Evolutionary conservation across 2,113 vertebrate species (phyloP).

Genomic region (Sardina pilchardus): DNA sequence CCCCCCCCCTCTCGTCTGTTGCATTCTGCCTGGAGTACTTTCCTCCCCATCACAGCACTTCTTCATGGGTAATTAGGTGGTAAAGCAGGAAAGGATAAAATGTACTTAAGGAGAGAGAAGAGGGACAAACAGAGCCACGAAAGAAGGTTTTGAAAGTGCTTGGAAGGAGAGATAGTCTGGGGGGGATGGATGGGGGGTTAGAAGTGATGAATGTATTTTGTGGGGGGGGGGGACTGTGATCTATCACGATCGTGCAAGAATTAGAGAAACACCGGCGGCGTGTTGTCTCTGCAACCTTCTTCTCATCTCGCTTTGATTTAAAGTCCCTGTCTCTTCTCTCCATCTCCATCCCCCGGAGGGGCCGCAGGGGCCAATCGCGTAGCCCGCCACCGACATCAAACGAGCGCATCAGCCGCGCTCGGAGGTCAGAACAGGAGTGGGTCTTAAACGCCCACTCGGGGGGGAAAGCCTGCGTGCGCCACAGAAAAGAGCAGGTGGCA

Average conservation of each 20-base stretch:
- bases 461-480: background rate
- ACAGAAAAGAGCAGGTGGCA: background rate
- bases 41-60: background rate
- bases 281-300: background rate
- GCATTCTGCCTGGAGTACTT: background rate
- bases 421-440: background rate
- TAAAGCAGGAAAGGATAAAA: background rate
- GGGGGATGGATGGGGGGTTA: background rate
- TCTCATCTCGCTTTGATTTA: conserved; percentile 6
- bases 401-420: background rate
- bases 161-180: background rate
- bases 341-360: background rate
- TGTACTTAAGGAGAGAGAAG: background rate
- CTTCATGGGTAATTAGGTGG: background rate
- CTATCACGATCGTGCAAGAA: background rate
- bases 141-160: background rate
- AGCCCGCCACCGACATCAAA: background rate
- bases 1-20: background rate
- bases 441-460: conserved; percentile 8
- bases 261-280: background rate
- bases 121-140: background rate
- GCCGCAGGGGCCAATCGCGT: background rate
- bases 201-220: background rate
- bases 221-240: background rate
- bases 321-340: background rate